Evolutionary conservation across 2,113 vertebrate species (phyloP).

Genomic region (Chaetorhynchus papuensis): DNA sequence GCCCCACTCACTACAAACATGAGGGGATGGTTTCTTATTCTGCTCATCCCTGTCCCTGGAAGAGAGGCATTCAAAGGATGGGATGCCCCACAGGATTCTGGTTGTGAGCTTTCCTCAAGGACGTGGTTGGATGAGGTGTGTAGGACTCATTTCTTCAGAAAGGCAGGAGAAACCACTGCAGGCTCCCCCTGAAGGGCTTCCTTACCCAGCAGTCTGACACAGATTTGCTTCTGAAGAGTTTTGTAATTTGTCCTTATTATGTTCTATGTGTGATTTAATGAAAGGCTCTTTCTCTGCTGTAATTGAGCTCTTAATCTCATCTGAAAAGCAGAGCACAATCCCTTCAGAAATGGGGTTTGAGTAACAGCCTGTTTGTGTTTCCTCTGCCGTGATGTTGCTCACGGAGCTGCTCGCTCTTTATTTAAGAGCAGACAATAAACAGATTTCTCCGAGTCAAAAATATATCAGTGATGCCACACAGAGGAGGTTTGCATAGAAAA

Average conservation of each 20-base stretch:
- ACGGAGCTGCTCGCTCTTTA: neutral
- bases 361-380: neutral
- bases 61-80: neutral
- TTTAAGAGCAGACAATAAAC: neutral
- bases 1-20: fast-evolving
- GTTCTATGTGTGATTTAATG: conserved; percentile 20
- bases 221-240: neutral
- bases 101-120: neutral
- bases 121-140: neutral
- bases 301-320: conserved; percentile 39
- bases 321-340: conserved; percentile 17
- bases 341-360: neutral
- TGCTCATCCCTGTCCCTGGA: neutral
- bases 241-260: conserved; percentile 4
- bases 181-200: neutral
- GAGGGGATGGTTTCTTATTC: neutral
- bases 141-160: neutral
- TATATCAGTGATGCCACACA: neutral
- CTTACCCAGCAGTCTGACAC: neutral
- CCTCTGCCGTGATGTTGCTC: fast-evolving
- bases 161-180: neutral
- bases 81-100: no score
- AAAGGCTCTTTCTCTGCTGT: conserved; percentile 21
- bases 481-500: neutral
- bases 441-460: neutral